Base-by-base conservation (phyloP, 2,797 vertebrate genomes). In the Syndactyla subalaris region DNA sequence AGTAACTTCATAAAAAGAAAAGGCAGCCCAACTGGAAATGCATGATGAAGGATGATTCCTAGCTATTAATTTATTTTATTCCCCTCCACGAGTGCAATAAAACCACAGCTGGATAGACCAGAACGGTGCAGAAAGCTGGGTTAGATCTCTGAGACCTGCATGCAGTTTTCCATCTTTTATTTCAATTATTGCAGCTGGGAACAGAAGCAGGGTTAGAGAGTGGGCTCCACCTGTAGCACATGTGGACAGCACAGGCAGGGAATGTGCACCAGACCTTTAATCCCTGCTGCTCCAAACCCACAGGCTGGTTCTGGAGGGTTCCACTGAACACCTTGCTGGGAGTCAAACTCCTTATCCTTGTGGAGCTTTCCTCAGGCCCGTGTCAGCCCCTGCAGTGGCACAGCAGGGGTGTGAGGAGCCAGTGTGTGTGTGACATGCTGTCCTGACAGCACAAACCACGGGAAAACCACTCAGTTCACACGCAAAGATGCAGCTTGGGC, bases 1-100 rank as follows among this genome's bases (percentile, higher is more conserved):
- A 79, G 79, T 74, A 89, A 92, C 46, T 85, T 39, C 49, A 81
- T 75, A 27, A 72, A 72, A 63, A 88, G 21, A 20, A 49, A 55
- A 63, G 12, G 3, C 15, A 55, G 30, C 39, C 46, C 68, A 76
- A 71, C 23, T 65, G 43, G 62, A 75, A 58, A 17, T 75, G 27
- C 39, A 19, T 7, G 15, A 21, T 7, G 17, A 85, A 88, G 54
- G 58, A 48, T 22, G 7, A 65, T 52, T 81, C 88, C 79, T 73
- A 89, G 74, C 63, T 83, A 62, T 88, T 86, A 18, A 30, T 88
- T 91, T 89, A 81, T 70, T 59, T 67, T 0, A 49, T 65, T 65
- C 27, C 12, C 29, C 17, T 82, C 49, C 4, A 2, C 6, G 51
- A 41, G 6, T 43, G 18, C 43, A 68, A 17, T 7, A 9, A 13